phyloP scores from a whole-genome alignment of 2,888 invertebrate species.

The Sphaerophoria rueppellii region DNA sequence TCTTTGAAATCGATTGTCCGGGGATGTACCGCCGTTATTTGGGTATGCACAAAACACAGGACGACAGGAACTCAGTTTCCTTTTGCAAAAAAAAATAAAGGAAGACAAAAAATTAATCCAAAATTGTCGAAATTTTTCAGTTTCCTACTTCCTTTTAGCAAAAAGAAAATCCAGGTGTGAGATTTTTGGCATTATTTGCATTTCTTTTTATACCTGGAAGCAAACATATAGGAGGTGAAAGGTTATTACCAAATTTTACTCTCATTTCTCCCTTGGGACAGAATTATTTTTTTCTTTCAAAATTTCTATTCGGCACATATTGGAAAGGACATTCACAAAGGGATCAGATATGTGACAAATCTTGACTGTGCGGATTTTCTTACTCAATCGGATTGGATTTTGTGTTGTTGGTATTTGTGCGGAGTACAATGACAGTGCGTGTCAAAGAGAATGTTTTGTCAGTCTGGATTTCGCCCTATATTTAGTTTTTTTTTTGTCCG shows the following conservation, averaged over 20 bases:
- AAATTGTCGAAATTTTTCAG: conserved; percentile 9
- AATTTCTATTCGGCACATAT: conserved; percentile 43
- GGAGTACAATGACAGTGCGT: neutral
- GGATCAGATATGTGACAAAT: neutral
- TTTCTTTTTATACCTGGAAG: conserved; percentile 45
- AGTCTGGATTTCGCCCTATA: conserved; percentile 36
- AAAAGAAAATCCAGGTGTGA: conserved; percentile 54
- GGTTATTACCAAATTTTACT: conserved; percentile 2
- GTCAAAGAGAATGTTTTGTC: conserved; percentile 41
- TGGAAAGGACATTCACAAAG: conserved; percentile 5
- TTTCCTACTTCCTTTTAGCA: conserved; percentile 1
- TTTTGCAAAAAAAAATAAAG: conserved; percentile 50
- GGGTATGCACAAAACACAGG: conserved; percentile 35
- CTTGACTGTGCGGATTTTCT: conserved; percentile 7
- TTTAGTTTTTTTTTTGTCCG: conserved; percentile 27
- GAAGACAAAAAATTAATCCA: conserved; percentile 27
- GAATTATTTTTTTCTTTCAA: conserved; percentile 17
- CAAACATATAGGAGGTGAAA: conserved; percentile 2
- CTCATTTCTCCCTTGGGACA: conserved; percentile 54
- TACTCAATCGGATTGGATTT: conserved; percentile 43
- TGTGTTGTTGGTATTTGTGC: conserved; percentile 1
- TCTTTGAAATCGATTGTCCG: conserved; percentile 60
- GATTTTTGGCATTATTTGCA: conserved; percentile 16
- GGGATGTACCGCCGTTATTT: conserved; percentile 10
- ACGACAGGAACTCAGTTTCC: conserved; percentile 66